phyloP scores from a whole-genome alignment of 1,140 invertebrate genomes.

The Ruditapes philippinarum region DNA sequence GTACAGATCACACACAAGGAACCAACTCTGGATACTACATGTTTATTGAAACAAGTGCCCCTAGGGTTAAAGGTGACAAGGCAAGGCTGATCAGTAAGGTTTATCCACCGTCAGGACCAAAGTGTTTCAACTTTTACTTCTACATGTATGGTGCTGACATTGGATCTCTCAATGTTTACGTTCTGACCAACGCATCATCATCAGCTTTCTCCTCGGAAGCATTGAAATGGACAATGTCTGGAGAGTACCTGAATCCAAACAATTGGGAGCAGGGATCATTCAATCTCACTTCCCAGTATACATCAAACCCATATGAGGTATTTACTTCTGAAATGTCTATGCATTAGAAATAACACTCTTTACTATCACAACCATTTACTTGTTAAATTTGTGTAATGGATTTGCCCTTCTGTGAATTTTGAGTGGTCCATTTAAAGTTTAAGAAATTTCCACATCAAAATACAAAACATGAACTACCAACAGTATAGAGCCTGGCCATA shows the following conservation, averaged over 20 bases:
- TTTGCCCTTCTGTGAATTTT: too few relatives aligned
- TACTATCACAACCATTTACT: too few relatives aligned
- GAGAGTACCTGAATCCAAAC: conserved; percentile 65
- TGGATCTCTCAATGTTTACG: conserved; percentile 75
- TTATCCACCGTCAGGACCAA: conserved; percentile 66
- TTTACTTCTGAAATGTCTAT: too few relatives aligned
- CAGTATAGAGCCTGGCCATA: too few relatives aligned
- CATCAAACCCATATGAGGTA: conserved; percentile 78
- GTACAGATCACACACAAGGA: conserved; percentile 78
- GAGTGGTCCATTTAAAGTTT: too few relatives aligned
- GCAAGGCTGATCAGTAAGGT: conserved; percentile 70
- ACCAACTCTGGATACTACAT: conserved; percentile 50
- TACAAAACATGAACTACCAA: too few relatives aligned
- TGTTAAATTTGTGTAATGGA: too few relatives aligned
- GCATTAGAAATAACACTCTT: too few relatives aligned
- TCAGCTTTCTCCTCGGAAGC: conserved; percentile 74
- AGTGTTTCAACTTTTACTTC: conserved; percentile 81
- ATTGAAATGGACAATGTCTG: conserved; percentile 74
- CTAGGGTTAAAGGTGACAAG: conserved; percentile 70
- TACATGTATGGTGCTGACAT: conserved; percentile 83
- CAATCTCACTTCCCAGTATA: conserved; percentile 76
- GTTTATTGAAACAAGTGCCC: conserved; percentile 76
- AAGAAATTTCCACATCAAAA: too few relatives aligned
- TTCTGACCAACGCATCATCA: conserved; percentile 72
- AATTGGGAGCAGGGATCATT: conserved; percentile 77